Conservation (phyloP, 2,113 vertebrate genomes). For the Ancistrus triradiatus region DNA sequence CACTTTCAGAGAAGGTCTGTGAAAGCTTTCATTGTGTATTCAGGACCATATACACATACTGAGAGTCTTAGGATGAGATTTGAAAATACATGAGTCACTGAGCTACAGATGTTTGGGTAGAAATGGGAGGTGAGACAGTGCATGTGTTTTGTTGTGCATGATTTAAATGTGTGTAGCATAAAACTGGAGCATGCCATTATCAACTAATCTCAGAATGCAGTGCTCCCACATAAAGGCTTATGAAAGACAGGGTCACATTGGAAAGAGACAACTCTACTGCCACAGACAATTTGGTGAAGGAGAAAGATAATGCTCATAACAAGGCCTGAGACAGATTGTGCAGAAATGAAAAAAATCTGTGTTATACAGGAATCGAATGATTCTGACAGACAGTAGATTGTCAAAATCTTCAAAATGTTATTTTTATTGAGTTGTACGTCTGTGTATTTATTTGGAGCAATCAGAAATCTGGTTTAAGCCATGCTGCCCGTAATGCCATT, state of each 20-base stretch:
- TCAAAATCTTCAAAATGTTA: no score
- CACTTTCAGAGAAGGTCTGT: slow-evolving; percentile 9
- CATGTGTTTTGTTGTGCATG: not conserved
- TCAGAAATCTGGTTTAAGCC: slow-evolving; percentile 5
- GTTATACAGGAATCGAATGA: no score
- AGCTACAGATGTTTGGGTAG: not conserved
- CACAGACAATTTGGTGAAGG: not conserved
- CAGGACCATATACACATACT: slow-evolving; percentile 24
- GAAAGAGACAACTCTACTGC: not conserved
- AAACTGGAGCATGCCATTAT: no score
- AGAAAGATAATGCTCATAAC: not conserved
- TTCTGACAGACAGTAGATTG: no score
- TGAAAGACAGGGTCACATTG: not conserved
- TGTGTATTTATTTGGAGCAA: slow-evolving; percentile 1
- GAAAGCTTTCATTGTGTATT: slow-evolving; percentile 25
- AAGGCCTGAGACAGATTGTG: not conserved
- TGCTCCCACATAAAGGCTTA: slow-evolving; percentile 1
- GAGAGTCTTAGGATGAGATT: slow-evolving; percentile 22
- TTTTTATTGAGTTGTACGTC: slow-evolving; percentile 5
- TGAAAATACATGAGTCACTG: slow-evolving; percentile 38
- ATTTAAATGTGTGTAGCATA: no score
- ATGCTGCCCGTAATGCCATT: not conserved
- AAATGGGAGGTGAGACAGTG: no score
- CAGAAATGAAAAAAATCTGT: not conserved
- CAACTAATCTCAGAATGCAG: slow-evolving; percentile 2